Base-by-base conservation (phyloP, 2,888 invertebrate species). In the Tetanocera ferruginea region DNA sequence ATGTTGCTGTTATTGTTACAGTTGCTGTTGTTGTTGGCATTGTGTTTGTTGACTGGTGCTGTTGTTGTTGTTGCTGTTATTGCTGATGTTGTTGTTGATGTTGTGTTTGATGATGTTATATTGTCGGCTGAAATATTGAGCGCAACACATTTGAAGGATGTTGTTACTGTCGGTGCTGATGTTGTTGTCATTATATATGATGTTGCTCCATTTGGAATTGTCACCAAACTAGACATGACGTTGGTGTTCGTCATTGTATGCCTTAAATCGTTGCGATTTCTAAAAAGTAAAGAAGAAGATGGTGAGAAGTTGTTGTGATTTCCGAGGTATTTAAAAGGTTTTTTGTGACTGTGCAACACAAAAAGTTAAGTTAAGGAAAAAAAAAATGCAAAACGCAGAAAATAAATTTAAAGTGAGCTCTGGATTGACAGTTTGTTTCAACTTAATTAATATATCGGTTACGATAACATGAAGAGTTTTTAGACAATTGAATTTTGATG, bases 1-100 rank as follows among this genome's bases (percentile, higher is more conserved):
- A 8, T 77, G 79, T 73, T 75, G 81, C 73, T 75, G 80, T 69
- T 80, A 81, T 72, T 77, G 81, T 76, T 51, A 81, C 83, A 83
- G 83, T 83, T 86, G 80, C 80, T 85, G 81, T 55, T 84, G 77
- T 80, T 83, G 76, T 79, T 86, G 79, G 43, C 76, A 25, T 64
- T 80, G 74, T 66, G 70, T 19, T 62, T 75, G 75, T 4, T 77
- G 74, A 52, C 43, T 25, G 31, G 57, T 51, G 31, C 37, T 25
- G 73, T 64, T 43, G 57, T 49, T 57, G 64, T 51, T 62, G 73
- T 28, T 31, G 25, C 11, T 67, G 62, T 70, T 4, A 79, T 52
- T 49, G 74, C 71, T 76, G 76, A 57, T 80, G 62, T 79, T 81
- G 78, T 28, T 77, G 79, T 5, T 60, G 71, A 25, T 73, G 67